Evolutionary conservation across 2,797 vertebrate genomes (phyloP).

Genomic region (Leontopithecus rosalia): DNA sequence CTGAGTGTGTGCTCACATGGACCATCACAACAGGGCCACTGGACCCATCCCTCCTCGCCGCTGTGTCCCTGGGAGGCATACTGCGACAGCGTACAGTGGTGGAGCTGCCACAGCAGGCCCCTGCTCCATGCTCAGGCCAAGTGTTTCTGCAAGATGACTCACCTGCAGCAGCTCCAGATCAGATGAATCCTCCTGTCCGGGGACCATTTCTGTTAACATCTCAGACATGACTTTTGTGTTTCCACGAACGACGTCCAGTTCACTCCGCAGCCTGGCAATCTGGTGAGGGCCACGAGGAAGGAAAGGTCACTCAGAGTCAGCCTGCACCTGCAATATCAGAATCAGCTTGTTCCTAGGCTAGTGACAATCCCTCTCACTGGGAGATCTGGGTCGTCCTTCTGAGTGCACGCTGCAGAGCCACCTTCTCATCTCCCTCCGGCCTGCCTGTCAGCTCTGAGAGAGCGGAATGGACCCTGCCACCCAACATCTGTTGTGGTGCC

Average conservation of each 20-base stretch:
- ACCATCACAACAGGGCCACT: not conserved
- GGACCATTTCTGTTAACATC: slow-evolving; percentile 99
- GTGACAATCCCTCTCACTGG: not conserved
- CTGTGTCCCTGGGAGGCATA: not conserved
- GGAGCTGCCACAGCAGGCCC: not conserved
- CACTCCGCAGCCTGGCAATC: slow-evolving; percentile 95
- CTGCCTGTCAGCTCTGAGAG: not conserved
- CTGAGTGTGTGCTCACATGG: not conserved
- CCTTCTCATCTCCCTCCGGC: not conserved
- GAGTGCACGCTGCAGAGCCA: not conserved
- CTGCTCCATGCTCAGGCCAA: fast-evolving
- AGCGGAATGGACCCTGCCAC: too few relatives aligned
- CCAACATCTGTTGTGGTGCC: not conserved
- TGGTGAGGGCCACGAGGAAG: slow-evolving; percentile 68
- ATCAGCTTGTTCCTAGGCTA: not conserved
- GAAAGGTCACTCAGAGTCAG: not conserved
- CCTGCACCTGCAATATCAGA: not conserved
- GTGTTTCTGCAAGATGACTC: slow-evolving; percentile 54
- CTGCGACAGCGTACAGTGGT: not conserved
- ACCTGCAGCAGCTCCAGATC: slow-evolving; percentile 97
- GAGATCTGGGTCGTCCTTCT: not conserved
- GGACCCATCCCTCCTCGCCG: not conserved
- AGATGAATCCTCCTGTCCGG: slow-evolving; percentile 96
- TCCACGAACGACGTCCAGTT: slow-evolving; percentile 96
- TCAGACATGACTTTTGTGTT: slow-evolving; percentile 99